These are phyloP conservation scores for Mugil cephalus DNA, from an alignment of 2,113 vertebrate species.

Conservation along the genomic window DNA sequence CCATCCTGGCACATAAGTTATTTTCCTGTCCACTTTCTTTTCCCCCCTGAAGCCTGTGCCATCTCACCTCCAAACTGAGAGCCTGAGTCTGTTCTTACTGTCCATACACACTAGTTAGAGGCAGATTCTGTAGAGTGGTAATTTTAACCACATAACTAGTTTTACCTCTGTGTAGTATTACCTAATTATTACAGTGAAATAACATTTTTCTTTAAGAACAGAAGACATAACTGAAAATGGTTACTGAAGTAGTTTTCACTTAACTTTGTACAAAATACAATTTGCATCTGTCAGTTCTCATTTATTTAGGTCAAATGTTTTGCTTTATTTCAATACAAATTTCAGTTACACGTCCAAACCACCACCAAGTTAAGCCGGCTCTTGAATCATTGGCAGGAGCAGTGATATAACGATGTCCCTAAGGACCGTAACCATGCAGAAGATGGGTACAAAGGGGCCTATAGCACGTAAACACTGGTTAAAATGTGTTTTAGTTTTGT, in stretches of 20 bases:
- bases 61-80: neutral
- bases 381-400: constrained; percentile 1
- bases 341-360: neutral
- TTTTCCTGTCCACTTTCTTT: too few relatives aligned
- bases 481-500: too few relatives aligned
- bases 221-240: neutral
- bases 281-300: too few relatives aligned
- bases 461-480: too few relatives aligned
- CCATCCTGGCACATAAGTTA: too few relatives aligned
- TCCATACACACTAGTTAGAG: constrained; percentile 10
- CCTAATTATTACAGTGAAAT: too few relatives aligned
- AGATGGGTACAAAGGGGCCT: too few relatives aligned
- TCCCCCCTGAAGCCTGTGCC: too few relatives aligned
- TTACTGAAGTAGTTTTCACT: constrained; percentile 1
- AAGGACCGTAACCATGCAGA: too few relatives aligned
- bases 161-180: neutral
- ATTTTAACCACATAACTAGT: neutral
- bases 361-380: neutral
- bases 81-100: neutral
- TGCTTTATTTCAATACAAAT: constrained; percentile 3
- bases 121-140: neutral
- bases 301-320: too few relatives aligned
- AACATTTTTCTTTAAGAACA: too few relatives aligned
- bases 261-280: neutral
- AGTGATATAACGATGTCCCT: too few relatives aligned